Conservation (phyloP, 2,888 invertebrate species). For the Macrosoma leucophasiata region DNA sequence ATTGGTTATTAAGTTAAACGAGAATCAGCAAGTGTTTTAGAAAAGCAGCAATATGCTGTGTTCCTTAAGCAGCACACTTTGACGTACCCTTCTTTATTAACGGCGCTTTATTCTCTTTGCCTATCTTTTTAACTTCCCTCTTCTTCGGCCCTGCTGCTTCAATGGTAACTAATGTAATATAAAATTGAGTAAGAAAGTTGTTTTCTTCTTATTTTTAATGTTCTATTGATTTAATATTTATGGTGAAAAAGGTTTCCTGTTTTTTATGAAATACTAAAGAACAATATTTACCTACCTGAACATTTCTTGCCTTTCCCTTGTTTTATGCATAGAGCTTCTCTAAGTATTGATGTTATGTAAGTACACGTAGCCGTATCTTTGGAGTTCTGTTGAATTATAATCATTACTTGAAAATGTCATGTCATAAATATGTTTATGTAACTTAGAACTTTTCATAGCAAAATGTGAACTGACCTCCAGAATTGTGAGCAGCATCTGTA, state of each 20-base stretch:
- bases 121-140: slow-evolving; percentile 58
- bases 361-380: slow-evolving; percentile 71
- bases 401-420: neutral
- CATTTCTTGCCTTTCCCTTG: slow-evolving; percentile 70
- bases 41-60: slow-evolving; percentile 7
- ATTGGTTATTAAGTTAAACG: too few species aligned
- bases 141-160: slow-evolving; percentile 52
- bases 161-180: slow-evolving; percentile 46
- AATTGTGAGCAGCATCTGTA: slow-evolving; percentile 71
- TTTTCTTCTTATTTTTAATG: too few species aligned
- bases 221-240: too few species aligned
- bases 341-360: slow-evolving; percentile 74
- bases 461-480: slow-evolving; percentile 76
- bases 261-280: neutral
- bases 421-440: neutral
- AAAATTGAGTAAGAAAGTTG: too few species aligned
- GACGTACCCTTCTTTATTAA: slow-evolving; percentile 63
- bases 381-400: slow-evolving; percentile 56
- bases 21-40: slow-evolving; percentile 4
- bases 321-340: slow-evolving; percentile 76
- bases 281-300: slow-evolving; percentile 47
- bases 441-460: slow-evolving; percentile 1
- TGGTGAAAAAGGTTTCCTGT: slow-evolving; percentile 18
- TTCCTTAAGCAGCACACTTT: slow-evolving; percentile 26
- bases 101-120: slow-evolving; percentile 60